These are phyloP conservation scores for Choloepus didactylus DNA, from an alignment of 2,797 vertebrate species.

Conservation along the genomic window DNA sequence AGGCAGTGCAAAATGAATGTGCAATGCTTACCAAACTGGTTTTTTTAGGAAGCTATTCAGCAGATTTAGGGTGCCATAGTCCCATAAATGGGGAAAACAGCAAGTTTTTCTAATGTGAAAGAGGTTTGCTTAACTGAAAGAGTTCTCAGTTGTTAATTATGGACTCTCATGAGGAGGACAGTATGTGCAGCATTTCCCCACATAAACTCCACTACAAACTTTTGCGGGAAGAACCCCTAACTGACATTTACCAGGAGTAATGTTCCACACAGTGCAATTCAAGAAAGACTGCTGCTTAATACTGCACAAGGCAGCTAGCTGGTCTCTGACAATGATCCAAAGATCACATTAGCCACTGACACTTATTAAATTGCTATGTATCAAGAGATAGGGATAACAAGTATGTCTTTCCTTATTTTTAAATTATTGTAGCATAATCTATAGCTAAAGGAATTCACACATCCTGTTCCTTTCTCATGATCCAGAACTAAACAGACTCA, in stretches of 20 bases:
- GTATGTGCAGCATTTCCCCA: not conserved
- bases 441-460: not conserved
- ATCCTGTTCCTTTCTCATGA: not conserved
- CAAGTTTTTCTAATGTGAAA: not conserved
- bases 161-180: not conserved
- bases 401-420: not conserved
- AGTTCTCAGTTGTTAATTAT: not conserved
- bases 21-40: not conserved
- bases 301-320: not conserved
- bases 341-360: not conserved
- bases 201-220: not conserved
- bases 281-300: not conserved
- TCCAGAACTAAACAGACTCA: not conserved
- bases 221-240: not conserved
- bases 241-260: not conserved
- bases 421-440: not conserved
- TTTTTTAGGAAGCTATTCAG: not conserved
- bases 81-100: not conserved
- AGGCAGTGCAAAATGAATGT: not conserved
- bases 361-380: not conserved
- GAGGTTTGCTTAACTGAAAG: not conserved
- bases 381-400: slow-evolving; percentile 5
- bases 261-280: accelerated
- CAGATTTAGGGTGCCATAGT: not conserved
- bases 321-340: not conserved